Conservation (phyloP, 1,140 invertebrate species). For the Drosophila yakuba region DNA sequence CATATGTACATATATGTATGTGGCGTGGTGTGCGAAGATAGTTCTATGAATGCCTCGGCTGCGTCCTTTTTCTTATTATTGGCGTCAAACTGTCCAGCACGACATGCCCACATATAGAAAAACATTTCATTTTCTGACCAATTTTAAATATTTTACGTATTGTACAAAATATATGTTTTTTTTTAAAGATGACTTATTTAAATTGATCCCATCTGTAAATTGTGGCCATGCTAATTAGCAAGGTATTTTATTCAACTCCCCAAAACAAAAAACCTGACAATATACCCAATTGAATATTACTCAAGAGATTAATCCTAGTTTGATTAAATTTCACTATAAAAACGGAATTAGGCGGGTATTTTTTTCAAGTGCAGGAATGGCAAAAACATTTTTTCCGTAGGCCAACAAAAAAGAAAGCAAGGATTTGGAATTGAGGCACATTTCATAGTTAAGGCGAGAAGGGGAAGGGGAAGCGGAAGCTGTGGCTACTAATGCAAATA, state of each 20-base stretch:
- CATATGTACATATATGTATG: background rate
- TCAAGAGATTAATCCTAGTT: background rate
- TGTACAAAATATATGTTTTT: background rate
- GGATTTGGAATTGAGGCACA: conserved; percentile 18
- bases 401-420: conserved; percentile 7
- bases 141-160: background rate
- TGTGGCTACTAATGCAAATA: conserved; percentile 81
- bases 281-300: too few species aligned
- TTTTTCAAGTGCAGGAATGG: conserved; percentile 9
- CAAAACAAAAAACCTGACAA: too few species aligned
- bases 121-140: background rate
- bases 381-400: background rate
- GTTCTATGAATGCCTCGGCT: conserved; percentile 41
- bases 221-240: background rate
- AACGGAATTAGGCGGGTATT: background rate
- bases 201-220: background rate
- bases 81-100: conserved; percentile 56
- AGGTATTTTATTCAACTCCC: background rate
- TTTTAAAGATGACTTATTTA: too few species aligned
- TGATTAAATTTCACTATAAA: too few species aligned
- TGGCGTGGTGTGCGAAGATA: conserved; percentile 12
- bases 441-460: conserved; percentile 37
- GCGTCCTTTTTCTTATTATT: conserved; percentile 67
- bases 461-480: conserved; percentile 52
- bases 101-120: background rate